Conservation (phyloP, 2,113 vertebrate genomes). For the Myiopsitta monachus region DNA sequence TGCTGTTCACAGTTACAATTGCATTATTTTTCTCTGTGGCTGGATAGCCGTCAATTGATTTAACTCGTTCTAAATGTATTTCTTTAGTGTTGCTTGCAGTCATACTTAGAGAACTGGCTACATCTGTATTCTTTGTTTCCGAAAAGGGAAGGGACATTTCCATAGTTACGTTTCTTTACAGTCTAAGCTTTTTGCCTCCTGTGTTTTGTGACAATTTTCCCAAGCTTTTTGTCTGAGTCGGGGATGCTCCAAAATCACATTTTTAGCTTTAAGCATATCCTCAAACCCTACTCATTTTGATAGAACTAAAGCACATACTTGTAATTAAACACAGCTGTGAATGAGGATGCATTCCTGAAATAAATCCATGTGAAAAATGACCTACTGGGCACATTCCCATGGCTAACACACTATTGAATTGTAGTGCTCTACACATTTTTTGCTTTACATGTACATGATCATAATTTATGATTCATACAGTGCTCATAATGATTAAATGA, state of each 20-base stretch:
- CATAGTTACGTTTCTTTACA: background rate
- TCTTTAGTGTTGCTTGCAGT: background rate
- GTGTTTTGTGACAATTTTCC: background rate
- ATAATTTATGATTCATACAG: background rate
- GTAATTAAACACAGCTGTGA: background rate
- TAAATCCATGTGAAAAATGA: background rate
- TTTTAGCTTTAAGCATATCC: background rate
- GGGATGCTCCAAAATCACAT: background rate
- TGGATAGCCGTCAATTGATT: background rate
- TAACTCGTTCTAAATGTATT: background rate
- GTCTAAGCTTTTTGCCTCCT: background rate
- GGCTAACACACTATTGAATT: background rate
- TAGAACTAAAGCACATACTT: background rate
- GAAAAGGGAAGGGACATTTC: background rate
- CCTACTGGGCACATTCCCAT: background rate
- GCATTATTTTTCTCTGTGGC: background rate
- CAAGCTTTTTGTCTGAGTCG: background rate
- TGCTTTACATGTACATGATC: background rate
- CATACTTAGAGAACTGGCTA: background rate
- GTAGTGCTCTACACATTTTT: background rate
- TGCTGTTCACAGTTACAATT: slow-evolving; percentile 1
- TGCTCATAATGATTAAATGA: background rate
- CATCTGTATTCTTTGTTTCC: background rate
- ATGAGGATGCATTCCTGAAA: background rate
- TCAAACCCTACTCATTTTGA: background rate